These are phyloP conservation scores for Sylvicola cinctus DNA, from an alignment of 2,888 invertebrate species.

Conservation along the genomic window DNA sequence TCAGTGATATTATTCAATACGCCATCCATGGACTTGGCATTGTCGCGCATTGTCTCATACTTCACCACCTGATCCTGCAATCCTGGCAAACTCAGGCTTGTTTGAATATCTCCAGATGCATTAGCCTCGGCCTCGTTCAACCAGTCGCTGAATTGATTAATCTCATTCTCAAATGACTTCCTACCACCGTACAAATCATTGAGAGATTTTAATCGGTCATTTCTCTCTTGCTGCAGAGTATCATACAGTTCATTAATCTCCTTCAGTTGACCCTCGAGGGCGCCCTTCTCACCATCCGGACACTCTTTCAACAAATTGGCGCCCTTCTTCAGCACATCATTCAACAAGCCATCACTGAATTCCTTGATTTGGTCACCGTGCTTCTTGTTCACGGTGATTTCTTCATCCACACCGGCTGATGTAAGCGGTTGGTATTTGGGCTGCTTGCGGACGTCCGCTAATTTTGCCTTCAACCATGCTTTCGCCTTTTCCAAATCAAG, in stretches of 20 bases:
- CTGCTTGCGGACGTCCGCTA: constrained; percentile 51
- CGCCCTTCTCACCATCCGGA: constrained; percentile 42
- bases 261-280: constrained; percentile 42
- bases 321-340: constrained; percentile 55
- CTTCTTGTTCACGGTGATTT: constrained; percentile 52
- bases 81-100: constrained; percentile 51
- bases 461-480: constrained; percentile 60
- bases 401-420: constrained; percentile 62
- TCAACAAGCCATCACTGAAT: constrained; percentile 52
- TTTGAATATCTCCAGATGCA: constrained; percentile 57
- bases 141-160: constrained; percentile 71
- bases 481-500: constrained; percentile 56
- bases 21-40: constrained; percentile 46
- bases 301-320: constrained; percentile 64
- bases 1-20: constrained; percentile 56
- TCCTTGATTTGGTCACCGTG: constrained; percentile 56
- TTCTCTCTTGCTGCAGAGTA: constrained; percentile 47
- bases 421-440: constrained; percentile 54
- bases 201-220: constrained; percentile 47
- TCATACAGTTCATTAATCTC: constrained; percentile 52
- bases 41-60: constrained; percentile 56
- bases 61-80: constrained; percentile 76
- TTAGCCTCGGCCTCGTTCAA: constrained; percentile 77
- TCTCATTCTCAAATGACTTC: constrained; percentile 59
- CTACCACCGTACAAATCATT: constrained; percentile 55